Evolutionary conservation across 1,140 invertebrate genomes (phyloP), one percentile per base, ranked within the genome.

Genomic region (Psilanteris sp.): DNA sequence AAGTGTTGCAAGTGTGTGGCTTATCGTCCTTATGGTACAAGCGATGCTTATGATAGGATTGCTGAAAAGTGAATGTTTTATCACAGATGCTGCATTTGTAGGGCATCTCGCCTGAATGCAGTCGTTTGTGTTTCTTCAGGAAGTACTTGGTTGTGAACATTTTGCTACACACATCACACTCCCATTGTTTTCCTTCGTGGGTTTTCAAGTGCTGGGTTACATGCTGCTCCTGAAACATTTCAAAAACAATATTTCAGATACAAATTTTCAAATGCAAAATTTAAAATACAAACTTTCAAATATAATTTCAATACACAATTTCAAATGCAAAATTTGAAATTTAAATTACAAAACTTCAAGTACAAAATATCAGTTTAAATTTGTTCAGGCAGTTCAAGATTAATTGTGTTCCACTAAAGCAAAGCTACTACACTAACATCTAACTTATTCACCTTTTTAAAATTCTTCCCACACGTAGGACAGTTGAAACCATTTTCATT

Each of bases 111-210:
- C 95, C 95, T 91, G 90, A 83, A 86, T 96, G 95, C 50, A 96
- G 87, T 76, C 95, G 90, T 85, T 95, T 95, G 81, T 96, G 95
- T 87, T 96, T 96, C 86, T 96, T 96, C 26, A 96, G 85, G 82
- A 96, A 96, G 87, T 96, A 96, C 84, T 96, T 96, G 4, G 95
- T 96, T 1, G 95, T 96, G 81, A 96, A 96, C 84, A 91, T 91
- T 90, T 96, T 96, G 27, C 90, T 90, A 84, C 95, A 96, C 11
- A 95, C 91, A 78, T 96, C 94, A 82, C 95, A 96, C 80, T 94
- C 93, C 94, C 94, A 96, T 54, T 91, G 90, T 80, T 93, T 93
- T 2, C 85, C 87, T 43, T 90, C 90, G 57, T 91, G 90, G 0
- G 88, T 90, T 78, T 89, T 90, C 29, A 90, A 72, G 81, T 91